These are phyloP conservation scores for Pseudanteris insignis DNA, from an alignment of 2,888 invertebrate species.

Conservation along the genomic window DNA sequence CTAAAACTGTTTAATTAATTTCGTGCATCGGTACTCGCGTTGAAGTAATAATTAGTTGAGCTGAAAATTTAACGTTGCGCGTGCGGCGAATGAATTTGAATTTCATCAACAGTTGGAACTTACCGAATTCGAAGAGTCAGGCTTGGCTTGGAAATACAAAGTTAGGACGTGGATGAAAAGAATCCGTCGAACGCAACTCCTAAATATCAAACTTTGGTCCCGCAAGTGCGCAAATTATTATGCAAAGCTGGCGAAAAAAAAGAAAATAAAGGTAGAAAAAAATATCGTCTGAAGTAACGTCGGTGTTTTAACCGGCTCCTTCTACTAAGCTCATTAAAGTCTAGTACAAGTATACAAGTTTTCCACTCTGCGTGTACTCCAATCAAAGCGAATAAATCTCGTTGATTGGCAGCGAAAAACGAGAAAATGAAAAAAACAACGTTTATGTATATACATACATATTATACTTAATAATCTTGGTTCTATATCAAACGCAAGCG, in stretches of 20 bases:
- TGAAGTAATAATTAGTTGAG: too few relatives aligned
- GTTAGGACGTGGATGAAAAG: constrained; percentile 7
- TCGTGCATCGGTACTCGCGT: too few relatives aligned
- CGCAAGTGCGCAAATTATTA: constrained; percentile 30
- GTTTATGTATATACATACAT: too few relatives aligned
- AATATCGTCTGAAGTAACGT: constrained; percentile 28
- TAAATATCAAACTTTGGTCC: constrained; percentile 30
- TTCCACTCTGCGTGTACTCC: constrained; percentile 27
- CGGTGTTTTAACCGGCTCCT: constrained; percentile 34
- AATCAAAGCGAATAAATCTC: constrained; percentile 35
- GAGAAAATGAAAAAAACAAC: too few relatives aligned
- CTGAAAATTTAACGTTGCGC: too few relatives aligned
- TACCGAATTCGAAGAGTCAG: too few relatives aligned
- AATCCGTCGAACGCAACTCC: constrained; percentile 22
- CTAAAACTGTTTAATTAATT: too few relatives aligned
- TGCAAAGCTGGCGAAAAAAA: constrained; percentile 24
- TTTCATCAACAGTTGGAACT: constrained; percentile 7
- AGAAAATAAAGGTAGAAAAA: too few relatives aligned
- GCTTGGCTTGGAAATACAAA: not conserved
- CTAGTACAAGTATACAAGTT: constrained; percentile 38
- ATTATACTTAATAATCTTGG: constrained; percentile 15
- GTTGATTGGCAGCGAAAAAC: constrained; percentile 20
- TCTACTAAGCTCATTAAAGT: constrained; percentile 41
- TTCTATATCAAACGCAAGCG: constrained; percentile 16
- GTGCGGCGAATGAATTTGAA: too few relatives aligned